A percentile compares a stretch with the other conserved stretches of the same genome.
Conservation (phyloP, 2,113 vertebrate genomes). For the Maylandia zebra region DNA sequence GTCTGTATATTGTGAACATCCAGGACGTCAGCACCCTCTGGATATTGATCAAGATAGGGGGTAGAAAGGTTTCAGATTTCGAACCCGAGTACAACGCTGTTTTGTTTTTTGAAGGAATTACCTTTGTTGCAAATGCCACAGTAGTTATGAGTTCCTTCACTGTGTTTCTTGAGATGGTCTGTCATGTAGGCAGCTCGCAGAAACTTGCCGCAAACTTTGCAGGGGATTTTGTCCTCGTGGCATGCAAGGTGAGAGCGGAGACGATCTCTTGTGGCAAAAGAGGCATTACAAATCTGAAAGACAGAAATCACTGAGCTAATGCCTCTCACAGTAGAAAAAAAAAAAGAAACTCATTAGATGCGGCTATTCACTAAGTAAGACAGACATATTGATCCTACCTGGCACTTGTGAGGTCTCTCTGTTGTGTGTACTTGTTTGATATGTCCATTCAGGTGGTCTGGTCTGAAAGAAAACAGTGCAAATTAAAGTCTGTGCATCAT, state of each 20-base stretch:
- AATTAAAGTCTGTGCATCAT: not conserved
- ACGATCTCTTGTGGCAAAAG: slow-evolving; percentile 96
- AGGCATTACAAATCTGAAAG: slow-evolving; percentile 94
- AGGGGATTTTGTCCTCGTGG: slow-evolving; percentile 98
- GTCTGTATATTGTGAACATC: not conserved
- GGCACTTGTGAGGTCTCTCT: slow-evolving; percentile 99
- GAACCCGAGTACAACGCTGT: not conserved
- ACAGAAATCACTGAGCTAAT: not conserved
- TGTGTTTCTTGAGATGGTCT: slow-evolving; percentile 98
- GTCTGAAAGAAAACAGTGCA: slow-evolving; percentile 71
- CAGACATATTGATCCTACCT: slow-evolving; percentile 70
- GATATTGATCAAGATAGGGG: not conserved
- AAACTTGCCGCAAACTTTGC: slow-evolving; percentile 98
- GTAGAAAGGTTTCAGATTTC: not conserved
- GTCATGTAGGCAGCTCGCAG: slow-evolving; percentile 96
- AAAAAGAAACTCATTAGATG: not conserved
- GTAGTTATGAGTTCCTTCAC: slow-evolving; percentile 96
- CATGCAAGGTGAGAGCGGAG: slow-evolving; percentile 96
- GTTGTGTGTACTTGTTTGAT: slow-evolving; percentile 99
- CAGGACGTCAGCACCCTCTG: not conserved
- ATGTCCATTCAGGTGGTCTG: slow-evolving; percentile 97
- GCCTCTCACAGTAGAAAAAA: not conserved
- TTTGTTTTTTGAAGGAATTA: slow-evolving; percentile 58
- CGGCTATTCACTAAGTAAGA: not conserved
- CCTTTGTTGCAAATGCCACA: slow-evolving; percentile 99